These are phyloP conservation scores for Hippocampus mohnikei DNA, from an alignment of 2,113 vertebrate genomes.

Conservation along the genomic window DNA sequence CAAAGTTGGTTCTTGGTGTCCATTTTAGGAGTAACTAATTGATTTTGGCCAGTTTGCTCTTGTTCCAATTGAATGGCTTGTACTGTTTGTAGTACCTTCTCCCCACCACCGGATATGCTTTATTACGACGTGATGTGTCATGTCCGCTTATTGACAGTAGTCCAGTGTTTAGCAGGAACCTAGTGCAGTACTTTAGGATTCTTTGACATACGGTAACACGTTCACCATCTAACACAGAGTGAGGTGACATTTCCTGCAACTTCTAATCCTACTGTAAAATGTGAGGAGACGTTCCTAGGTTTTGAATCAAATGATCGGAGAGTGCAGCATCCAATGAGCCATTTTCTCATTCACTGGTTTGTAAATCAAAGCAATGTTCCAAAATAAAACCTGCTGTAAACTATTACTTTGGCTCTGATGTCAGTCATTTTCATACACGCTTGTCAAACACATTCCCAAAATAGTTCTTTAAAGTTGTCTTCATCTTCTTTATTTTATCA, in stretches of 20 bases:
- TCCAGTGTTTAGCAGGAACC: constrained; percentile 64
- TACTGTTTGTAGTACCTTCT: constrained; percentile 63
- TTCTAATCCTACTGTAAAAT: constrained; percentile 52
- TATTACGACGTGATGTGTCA: constrained; percentile 61
- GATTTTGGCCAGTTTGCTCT: constrained; percentile 68
- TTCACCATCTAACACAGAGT: constrained; percentile 44
- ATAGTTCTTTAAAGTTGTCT: constrained; percentile 9
- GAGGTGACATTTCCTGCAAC: constrained; percentile 39
- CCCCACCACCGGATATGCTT: constrained; percentile 59
- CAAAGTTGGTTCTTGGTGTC: constrained; percentile 60
- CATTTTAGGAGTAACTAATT: constrained; percentile 58
- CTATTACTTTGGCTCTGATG: constrained; percentile 33
- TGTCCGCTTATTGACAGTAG: constrained; percentile 62
- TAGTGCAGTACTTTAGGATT: constrained; percentile 61
- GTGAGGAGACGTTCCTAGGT: constrained; percentile 29
- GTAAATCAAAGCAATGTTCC: constrained; percentile 71
- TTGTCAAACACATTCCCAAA: background rate
- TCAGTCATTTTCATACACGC: constrained; percentile 21
- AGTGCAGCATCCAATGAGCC: constrained; percentile 69
- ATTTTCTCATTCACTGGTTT: constrained; percentile 76
- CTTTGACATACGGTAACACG: constrained; percentile 39
- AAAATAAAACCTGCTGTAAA: constrained; percentile 74
- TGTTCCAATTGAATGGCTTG: constrained; percentile 67
- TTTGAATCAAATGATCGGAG: constrained; percentile 44
- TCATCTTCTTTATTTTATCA: constrained; percentile 73